A percentile compares a stretch with the other conserved stretches of the same genome.
phyloP scores from a whole-genome alignment of 2,888 invertebrate species.

The Aphrophora alni region DNA sequence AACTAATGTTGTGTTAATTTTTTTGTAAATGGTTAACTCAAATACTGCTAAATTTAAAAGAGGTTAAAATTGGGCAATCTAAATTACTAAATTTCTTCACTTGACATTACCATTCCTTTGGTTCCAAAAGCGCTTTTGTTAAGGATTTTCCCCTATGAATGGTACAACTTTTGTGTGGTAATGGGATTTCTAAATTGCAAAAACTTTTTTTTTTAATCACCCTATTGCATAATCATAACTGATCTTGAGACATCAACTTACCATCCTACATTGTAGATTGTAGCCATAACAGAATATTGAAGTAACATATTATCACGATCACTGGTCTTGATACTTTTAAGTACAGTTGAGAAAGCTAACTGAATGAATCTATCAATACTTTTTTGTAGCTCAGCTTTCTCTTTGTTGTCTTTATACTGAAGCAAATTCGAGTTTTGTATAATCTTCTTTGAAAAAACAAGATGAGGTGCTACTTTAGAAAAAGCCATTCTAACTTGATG shows the following conservation, averaged over 20 bases:
- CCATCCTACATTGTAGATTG: slow-evolving; percentile 26
- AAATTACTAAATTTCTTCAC: too few species aligned
- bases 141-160: too few species aligned
- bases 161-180: too few species aligned
- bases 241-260: neutral
- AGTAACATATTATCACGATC: slow-evolving; percentile 7
- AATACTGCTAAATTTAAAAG: too few species aligned
- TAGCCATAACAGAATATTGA: slow-evolving; percentile 31
- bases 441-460: slow-evolving; percentile 6
- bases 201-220: too few species aligned
- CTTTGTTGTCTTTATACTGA: neutral
- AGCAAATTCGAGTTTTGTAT: neutral
- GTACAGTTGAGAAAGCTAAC: slow-evolving; percentile 14
- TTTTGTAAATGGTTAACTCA: too few species aligned
- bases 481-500: slow-evolving; percentile 18
- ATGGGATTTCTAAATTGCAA: too few species aligned
- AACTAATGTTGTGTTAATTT: too few species aligned
- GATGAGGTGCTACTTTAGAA: neutral
- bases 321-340: neutral
- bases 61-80: too few species aligned
- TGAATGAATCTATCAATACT: slow-evolving; percentile 11
- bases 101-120: too few species aligned
- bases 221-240: neutral
- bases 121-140: too few species aligned
- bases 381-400: neutral